Conservation (phyloP, 2,113 vertebrate species). For the Engystomops pustulosus region DNA sequence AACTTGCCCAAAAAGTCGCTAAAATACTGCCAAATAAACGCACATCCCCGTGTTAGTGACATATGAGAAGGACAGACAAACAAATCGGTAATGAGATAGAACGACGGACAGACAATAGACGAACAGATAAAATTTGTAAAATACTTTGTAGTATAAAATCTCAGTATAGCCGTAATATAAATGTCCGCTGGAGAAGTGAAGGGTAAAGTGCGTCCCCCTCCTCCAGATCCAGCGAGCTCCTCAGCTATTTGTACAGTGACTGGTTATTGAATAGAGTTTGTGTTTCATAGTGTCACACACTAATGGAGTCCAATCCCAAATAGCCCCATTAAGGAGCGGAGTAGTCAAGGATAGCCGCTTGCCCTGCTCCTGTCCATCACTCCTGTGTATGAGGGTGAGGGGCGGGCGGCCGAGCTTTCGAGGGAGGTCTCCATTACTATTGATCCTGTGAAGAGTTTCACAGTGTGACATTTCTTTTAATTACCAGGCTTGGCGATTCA, state of each 20-base stretch:
- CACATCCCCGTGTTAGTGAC: no score
- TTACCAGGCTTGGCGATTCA: slow-evolving; percentile 52
- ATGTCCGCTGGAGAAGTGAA: no score
- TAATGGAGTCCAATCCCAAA: slow-evolving; percentile 2
- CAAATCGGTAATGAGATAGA: background rate
- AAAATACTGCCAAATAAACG: no score
- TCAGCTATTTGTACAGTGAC: background rate
- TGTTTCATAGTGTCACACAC: slow-evolving; percentile 40
- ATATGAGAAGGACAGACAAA: background rate
- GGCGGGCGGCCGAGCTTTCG: background rate
- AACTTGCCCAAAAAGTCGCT: no score
- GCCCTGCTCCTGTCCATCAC: slow-evolving; percentile 40
- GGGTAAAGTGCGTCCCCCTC: no score
- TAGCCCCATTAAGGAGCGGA: background rate
- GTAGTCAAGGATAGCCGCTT: background rate
- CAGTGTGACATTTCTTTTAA: slow-evolving; percentile 57
- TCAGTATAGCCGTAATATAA: no score
- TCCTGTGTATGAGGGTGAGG: slow-evolving; percentile 8
- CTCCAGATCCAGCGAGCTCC: background rate
- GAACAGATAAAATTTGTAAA: background rate
- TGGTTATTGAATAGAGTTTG: slow-evolving; percentile 1
- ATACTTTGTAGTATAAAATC: no score
- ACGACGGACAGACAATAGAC: background rate
- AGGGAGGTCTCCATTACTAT: slow-evolving; percentile 54
- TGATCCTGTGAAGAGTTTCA: slow-evolving; percentile 56